Conservation (phyloP, 2,113 vertebrate genomes). For the Talpa occidentalis region DNA sequence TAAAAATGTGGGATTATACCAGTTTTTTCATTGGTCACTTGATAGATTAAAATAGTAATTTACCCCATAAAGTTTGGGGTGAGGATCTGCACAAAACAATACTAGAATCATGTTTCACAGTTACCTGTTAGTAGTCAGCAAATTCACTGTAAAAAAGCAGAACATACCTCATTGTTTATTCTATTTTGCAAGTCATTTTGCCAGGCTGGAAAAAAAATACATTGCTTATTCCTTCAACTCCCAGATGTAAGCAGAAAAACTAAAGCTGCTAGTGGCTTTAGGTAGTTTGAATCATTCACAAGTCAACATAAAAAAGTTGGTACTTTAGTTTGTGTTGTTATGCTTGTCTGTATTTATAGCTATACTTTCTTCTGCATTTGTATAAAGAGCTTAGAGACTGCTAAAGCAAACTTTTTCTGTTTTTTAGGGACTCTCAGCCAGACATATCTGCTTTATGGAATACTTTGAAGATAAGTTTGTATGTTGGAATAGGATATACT, state of each 20-base stretch:
- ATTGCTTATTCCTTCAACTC: constrained; percentile 39
- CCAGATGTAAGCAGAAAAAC: not conserved
- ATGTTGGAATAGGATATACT: not conserved
- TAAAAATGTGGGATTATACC: constrained; percentile 34
- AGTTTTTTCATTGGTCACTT: constrained; percentile 29
- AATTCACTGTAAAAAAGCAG: not conserved
- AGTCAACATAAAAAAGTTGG: not conserved
- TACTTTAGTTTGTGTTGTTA: constrained; percentile 1
- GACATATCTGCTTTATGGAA: not conserved
- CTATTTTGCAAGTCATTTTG: constrained; percentile 55
- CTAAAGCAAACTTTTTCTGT: not conserved
- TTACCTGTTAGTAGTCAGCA: constrained; percentile 58
- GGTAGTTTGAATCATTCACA: constrained; percentile 18
- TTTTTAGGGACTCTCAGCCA: not conserved
- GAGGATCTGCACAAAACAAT: constrained; percentile 60
- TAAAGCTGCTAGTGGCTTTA: not conserved
- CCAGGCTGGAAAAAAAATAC: constrained; percentile 16
- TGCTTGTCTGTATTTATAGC: not conserved
- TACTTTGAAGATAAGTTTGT: not conserved
- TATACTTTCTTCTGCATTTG: constrained; percentile 14
- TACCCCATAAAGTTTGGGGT: constrained; percentile 20
- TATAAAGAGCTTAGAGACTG: not conserved
- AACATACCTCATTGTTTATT: constrained; percentile 33
- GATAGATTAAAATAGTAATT: constrained; percentile 75
- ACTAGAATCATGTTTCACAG: constrained; percentile 70